Base-by-base conservation (phyloP, 2,888 invertebrate species). In the Synergus umbraculus region DNA sequence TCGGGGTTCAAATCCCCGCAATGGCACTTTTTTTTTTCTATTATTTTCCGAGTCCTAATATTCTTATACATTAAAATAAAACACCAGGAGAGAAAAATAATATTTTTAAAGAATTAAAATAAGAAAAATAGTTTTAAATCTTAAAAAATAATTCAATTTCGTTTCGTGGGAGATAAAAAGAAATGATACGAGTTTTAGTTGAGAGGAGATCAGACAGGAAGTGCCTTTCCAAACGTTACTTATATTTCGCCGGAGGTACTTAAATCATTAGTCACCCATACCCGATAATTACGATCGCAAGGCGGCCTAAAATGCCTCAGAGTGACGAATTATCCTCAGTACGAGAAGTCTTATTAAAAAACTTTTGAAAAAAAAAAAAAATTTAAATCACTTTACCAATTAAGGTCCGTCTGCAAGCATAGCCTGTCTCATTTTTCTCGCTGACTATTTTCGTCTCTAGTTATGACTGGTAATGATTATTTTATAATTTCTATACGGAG, bases 191-290 rank as follows among this genome's bases (percentile, higher is more conserved):
- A 60, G 22, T 22, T 60, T 60, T 22, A 22, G 10, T 18, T 60
- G 8, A 60, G n/a, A 54, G n/a, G 49, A n/a, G n/a, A 54, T 22
- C 3, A 2, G 49, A 37, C 54, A 54, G 69, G 69, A 73, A 73
- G 69, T 73, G n/a, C 37, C 69, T 73, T 73, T 73, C 69, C 49
- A 73, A 73, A 73, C 15, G 69, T 18, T 44, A 43, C 64, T 64
- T 66, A 66, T 15, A 54, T 73, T 73, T 54, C 10, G 46, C 69
- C 69, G 49, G 49, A 49, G 49, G 46, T 46, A 73, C 37, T 73
- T 29, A n/a, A 54, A 49, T 54, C 69, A 73, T 73, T 73, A 73
- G 49, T 73, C 69, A 73, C 69, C 37, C 49, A 73, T 73, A 73
- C 49, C 69, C 49, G 49, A 73, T 49, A 73, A 73, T 73, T 73